Evolutionary conservation across 2,888 invertebrate species (phyloP), one percentile per base, ranked within the genome.

Genomic region (Saturnia pavonia): DNA sequence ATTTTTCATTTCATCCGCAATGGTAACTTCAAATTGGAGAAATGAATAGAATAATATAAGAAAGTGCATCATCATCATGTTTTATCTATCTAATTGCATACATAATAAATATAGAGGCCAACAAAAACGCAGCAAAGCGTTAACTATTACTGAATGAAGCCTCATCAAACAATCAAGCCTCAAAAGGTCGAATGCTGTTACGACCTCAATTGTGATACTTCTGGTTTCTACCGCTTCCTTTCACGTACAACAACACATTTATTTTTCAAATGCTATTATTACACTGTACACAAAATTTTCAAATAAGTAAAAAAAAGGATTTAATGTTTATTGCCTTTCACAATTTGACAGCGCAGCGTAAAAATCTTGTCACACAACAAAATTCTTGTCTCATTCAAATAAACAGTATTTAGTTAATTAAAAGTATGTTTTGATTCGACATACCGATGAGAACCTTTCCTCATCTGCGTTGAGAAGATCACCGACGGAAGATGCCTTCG

Each of bases 401-500:
- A 48, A 70, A 48, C 40, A 42, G 43, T 66, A 51, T 34, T 40
- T n/a, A n/a, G 72, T 75, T 22, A n/a, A 57, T 25, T 25, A 57
- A 34, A 27, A 14, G 14, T 25, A 27, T 60, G 27, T 60, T 27
- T 6, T 60, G 25, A 45, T 19, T 66, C 65, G 73, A 83, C 91
- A 71, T 82, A 94, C 94, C 93, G 88, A 86, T 75, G 91, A 74
- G 71, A 85, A 91, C 72, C 90, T 85, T 72, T 91, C 93, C 66
- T 94, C 94, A 43, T 92, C 93, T 66, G 94, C 84, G 70, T 89
- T 93, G 2, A 94, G 86, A 68, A 94, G 91, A 80, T 94, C 93
- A 1, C 94, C 94, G 1, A 94, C 94, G 19, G 94, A 94, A 72
- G 92, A 94, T 85, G 94, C 94, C 79, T 89, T 91, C 78, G 90